These are phyloP conservation scores for Melinaea marsaeus DNA, from an alignment of 2,888 invertebrate genomes.

Conservation along the genomic window DNA sequence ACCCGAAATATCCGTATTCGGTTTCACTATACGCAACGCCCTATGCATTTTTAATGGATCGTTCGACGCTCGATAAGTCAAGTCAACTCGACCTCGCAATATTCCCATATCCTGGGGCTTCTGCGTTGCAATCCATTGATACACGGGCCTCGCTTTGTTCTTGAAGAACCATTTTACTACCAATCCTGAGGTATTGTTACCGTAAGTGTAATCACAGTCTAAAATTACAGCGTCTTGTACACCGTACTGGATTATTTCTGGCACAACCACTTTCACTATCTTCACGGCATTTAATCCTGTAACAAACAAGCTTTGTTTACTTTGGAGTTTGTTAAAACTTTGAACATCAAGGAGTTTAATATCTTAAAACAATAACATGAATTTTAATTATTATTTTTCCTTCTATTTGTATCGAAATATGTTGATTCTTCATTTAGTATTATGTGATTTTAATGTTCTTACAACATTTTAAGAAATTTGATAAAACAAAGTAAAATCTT, in stretches of 20 bases:
- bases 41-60: constrained; percentile 84
- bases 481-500: neutral
- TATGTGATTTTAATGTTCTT: neutral
- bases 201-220: constrained; percentile 84
- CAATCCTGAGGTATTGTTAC: constrained; percentile 80
- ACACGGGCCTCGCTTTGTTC: constrained; percentile 81
- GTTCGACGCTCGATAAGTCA: constrained; percentile 80
- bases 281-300: constrained; percentile 78
- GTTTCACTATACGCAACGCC: constrained; percentile 84
- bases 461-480: neutral
- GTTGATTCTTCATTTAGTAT: neutral
- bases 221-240: constrained; percentile 80
- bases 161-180: constrained; percentile 88
- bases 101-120: constrained; percentile 82
- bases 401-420: constrained; percentile 6
- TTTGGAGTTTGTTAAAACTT: constrained; percentile 20
- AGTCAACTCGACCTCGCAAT: constrained; percentile 76
- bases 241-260: constrained; percentile 79
- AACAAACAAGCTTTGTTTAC: constrained; percentile 48
- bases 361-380: constrained; percentile 22
- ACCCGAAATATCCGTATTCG: constrained; percentile 84
- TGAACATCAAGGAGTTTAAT: constrained; percentile 14
- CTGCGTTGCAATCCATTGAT: constrained; percentile 86
- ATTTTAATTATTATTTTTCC: constrained; percentile 11
- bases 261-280: constrained; percentile 80